These are phyloP conservation scores for Pandemis heparana DNA, from an alignment of 2,888 invertebrate genomes.

Conservation along the genomic window DNA sequence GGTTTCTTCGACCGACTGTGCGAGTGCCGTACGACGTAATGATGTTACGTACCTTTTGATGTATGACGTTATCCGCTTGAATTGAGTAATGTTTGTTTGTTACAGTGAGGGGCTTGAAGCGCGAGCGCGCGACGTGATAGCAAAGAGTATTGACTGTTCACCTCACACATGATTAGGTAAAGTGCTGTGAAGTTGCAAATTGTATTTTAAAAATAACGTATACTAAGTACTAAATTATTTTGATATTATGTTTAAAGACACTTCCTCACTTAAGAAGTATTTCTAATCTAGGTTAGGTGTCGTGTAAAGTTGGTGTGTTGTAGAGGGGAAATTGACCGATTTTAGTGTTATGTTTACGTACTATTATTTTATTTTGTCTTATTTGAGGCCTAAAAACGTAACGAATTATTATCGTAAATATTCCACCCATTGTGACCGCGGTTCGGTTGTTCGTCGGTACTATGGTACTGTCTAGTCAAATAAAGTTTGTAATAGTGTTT, in stretches of 20 bases:
- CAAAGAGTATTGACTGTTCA: constrained; percentile 52
- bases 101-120: constrained; percentile 60
- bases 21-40: no score
- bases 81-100: neutral
- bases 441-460: constrained; percentile 73
- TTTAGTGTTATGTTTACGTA: constrained; percentile 59
- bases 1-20: no score
- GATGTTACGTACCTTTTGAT: no score
- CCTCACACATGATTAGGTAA: constrained; percentile 64
- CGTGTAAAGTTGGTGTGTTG: constrained; percentile 72
- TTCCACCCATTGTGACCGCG: constrained; percentile 68
- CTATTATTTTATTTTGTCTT: constrained; percentile 52
- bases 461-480: constrained; percentile 84
- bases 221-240: constrained; percentile 84
- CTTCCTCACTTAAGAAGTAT: constrained; percentile 76
- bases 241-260: constrained; percentile 77
- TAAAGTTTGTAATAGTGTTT: constrained; percentile 77
- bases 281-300: constrained; percentile 67
- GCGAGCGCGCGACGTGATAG: constrained; percentile 33
- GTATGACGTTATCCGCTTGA: neutral
- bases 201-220: constrained; percentile 75
- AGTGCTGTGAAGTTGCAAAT: constrained; percentile 77
- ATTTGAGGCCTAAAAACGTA: constrained; percentile 68
- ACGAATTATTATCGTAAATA: constrained; percentile 62
- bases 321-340: constrained; percentile 63